Conservation (phyloP, 1,140 invertebrate species). For the Drosophila funebris region DNA sequence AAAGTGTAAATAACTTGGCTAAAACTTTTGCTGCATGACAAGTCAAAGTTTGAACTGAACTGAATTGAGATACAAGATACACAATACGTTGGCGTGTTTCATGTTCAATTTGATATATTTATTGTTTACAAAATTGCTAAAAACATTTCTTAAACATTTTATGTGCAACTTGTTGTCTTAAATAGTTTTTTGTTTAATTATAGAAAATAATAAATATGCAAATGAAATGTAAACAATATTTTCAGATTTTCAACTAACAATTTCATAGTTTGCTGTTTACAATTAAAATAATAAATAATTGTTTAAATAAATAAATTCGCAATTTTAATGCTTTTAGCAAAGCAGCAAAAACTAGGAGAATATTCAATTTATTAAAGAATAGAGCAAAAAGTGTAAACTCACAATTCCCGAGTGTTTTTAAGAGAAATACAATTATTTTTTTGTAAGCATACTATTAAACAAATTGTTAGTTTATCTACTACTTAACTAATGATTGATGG, state of each 20-base stretch:
- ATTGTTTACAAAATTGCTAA: background rate
- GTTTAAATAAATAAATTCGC: no score
- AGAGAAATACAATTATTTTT: background rate
- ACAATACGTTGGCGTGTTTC: no score
- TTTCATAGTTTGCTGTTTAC: no score
- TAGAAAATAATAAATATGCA: no score
- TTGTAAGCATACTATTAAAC: background rate
- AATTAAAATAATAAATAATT: no score
- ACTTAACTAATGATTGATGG: slow-evolving; percentile 8
- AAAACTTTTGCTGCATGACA: background rate
- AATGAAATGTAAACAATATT: background rate
- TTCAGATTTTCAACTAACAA: no score
- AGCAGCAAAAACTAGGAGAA: no score
- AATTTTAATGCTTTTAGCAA: no score
- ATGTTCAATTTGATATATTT: no score
- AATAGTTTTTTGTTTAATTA: no score
- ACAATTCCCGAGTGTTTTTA: background rate
- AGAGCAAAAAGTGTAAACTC: background rate
- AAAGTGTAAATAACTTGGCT: background rate
- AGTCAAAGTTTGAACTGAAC: background rate
- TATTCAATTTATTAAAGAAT: background rate
- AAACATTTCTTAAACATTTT: no score
- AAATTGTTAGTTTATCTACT: slow-evolving; percentile 6
- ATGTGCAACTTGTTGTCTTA: no score
- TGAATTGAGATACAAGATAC: background rate